These are phyloP conservation scores for Acyrthosiphon pisum DNA, from an alignment of 1,140 invertebrate species.

Conservation along the genomic window DNA sequence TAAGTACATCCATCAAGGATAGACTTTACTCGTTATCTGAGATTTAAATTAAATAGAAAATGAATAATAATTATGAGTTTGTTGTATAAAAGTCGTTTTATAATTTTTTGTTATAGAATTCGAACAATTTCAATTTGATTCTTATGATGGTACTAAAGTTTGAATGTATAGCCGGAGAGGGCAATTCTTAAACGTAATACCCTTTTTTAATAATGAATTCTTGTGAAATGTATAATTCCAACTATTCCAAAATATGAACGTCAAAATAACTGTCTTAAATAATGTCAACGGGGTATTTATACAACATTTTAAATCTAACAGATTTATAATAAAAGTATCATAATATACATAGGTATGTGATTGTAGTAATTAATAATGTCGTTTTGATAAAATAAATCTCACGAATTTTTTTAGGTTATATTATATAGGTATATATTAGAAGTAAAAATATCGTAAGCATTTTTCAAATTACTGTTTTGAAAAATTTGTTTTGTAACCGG, in stretches of 20 bases:
- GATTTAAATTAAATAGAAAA: conserved; percentile 10
- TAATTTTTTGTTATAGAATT: background rate
- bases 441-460: background rate
- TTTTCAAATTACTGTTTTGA: background rate
- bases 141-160: too few relatives aligned
- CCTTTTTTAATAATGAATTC: conserved; percentile 45
- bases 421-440: background rate
- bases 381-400: background rate
- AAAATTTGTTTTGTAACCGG: background rate
- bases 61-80: background rate
- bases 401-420: background rate
- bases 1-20: background rate
- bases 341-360: background rate
- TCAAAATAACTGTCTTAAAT: background rate
- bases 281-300: conserved; percentile 24
- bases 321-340: background rate
- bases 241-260: conserved; percentile 21
- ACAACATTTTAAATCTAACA: background rate
- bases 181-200: background rate
- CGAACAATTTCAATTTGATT: background rate
- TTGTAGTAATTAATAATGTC: background rate
- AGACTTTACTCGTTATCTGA: background rate
- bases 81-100: background rate
- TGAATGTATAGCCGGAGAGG: background rate
- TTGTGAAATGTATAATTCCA: background rate